Evolutionary conservation across 2,888 invertebrate species (phyloP).

Genomic region (Gymnocheta viridis): DNA sequence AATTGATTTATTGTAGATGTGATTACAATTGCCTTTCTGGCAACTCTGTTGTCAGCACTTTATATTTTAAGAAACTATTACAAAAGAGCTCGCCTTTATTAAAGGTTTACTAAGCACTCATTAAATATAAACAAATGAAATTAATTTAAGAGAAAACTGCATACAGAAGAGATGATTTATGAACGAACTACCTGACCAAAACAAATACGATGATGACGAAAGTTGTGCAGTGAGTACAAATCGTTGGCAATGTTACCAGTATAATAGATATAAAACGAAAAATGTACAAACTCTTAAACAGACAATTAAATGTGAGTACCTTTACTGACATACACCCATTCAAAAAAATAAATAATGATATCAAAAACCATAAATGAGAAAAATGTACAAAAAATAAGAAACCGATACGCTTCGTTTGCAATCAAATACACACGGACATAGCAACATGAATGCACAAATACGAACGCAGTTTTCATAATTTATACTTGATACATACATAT

Average conservation of each 20-base stretch:
- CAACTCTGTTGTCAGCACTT: not conserved
- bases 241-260: slow-evolving; percentile 58
- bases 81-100: not conserved
- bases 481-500: not conserved
- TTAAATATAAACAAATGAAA: not conserved
- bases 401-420: slow-evolving; percentile 43
- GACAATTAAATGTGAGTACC: slow-evolving; percentile 46
- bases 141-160: not conserved
- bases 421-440: slow-evolving; percentile 14
- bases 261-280: not conserved
- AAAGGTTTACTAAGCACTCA: slow-evolving; percentile 15
- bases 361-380: slow-evolving; percentile 17
- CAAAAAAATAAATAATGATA: slow-evolving; percentile 31
- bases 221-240: slow-evolving; percentile 24
- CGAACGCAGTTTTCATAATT: not conserved
- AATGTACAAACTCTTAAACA: slow-evolving; percentile 29
- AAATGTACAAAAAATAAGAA: not conserved
- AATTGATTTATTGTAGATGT: too few species aligned
- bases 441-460: not conserved
- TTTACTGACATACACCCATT: not conserved
- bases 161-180: slow-evolving; percentile 35
- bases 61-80: not conserved
- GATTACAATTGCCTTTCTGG: not conserved
- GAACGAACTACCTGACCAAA: slow-evolving; percentile 78
- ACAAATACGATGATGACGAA: slow-evolving; percentile 75